Conservation (phyloP, 2,113 vertebrate species). For the Phylloscopus trochiloides region DNA sequence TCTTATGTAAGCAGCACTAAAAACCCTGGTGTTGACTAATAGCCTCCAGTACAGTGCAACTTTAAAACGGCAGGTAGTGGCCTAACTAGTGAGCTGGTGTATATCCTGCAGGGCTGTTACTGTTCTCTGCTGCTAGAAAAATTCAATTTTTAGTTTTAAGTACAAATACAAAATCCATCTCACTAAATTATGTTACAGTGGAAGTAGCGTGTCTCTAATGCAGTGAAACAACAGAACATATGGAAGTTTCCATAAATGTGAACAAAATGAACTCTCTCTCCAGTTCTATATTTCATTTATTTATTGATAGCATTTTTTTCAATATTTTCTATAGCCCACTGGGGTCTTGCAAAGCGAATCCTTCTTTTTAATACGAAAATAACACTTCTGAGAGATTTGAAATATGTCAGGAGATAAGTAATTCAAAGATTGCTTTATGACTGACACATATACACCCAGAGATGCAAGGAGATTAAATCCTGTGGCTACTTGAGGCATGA, state of each 20-base stretch:
- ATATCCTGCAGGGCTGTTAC: background rate
- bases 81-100: background rate
- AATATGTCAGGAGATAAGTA: constrained; percentile 35
- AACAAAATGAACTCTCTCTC: background rate
- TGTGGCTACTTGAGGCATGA: background rate
- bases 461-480: background rate
- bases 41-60: background rate
- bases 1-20: background rate
- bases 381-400: constrained; percentile 37
- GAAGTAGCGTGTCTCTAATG: background rate
- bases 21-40: background rate
- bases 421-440: constrained; percentile 17
- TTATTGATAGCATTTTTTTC: background rate
- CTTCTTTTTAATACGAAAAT: constrained; percentile 50
- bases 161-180: background rate
- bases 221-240: background rate
- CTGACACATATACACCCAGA: background rate
- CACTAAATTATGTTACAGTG: background rate
- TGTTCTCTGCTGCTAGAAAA: background rate
- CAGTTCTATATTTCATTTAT: background rate
- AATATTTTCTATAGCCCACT: background rate
- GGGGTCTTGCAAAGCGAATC: background rate
- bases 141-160: background rate
- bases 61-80: background rate
- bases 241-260: background rate